phyloP scores from a whole-genome alignment of 2,113 vertebrate genomes.

The Coturnix japonica region DNA sequence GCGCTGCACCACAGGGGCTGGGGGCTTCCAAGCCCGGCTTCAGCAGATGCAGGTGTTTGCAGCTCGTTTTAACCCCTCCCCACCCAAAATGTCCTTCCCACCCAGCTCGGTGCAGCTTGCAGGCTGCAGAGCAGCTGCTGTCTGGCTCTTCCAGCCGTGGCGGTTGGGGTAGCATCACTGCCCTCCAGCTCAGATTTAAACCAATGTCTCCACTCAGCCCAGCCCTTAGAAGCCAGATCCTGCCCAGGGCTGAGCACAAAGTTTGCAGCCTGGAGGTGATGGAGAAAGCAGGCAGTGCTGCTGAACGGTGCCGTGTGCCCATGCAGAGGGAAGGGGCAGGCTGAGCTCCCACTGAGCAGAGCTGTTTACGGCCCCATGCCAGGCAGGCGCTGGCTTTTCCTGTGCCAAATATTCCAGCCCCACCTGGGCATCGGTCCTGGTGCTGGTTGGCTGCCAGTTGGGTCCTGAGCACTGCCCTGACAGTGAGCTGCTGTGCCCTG shows the following conservation, averaged over 20 bases:
- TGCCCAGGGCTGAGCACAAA: background rate
- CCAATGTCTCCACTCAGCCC: background rate
- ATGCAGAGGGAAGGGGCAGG: background rate
- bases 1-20: background rate
- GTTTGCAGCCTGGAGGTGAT: background rate
- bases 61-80: constrained; percentile 51
- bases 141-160: background rate
- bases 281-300: background rate
- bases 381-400: constrained; percentile 6
- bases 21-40: background rate
- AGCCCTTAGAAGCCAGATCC: background rate
- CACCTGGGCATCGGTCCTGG: background rate
- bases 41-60: constrained; percentile 52
- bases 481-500: background rate
- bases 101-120: background rate
- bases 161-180: background rate
- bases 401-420: background rate
- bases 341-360: background rate
- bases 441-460: background rate
- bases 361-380: background rate
- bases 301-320: background rate
- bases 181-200: background rate
- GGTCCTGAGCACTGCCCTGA: background rate
- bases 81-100: constrained; percentile 38
- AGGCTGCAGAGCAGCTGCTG: constrained; percentile 27